These are phyloP conservation scores for Idaea straminata DNA, from an alignment of 2,888 invertebrate species.

Conservation along the genomic window DNA sequence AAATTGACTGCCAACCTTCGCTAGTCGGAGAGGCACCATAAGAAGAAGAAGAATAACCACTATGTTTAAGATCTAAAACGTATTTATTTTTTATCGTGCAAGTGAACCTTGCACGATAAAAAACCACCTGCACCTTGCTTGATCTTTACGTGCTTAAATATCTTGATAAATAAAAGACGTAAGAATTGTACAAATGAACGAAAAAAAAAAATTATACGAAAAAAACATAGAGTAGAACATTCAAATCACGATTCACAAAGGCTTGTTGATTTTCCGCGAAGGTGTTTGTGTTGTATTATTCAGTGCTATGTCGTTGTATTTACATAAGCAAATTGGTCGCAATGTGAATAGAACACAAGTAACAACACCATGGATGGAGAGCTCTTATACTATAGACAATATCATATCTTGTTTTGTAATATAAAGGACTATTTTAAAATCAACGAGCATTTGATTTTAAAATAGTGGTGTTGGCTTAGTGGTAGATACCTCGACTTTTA, in stretches of 20 bases:
- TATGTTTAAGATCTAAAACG: no score
- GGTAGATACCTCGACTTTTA: no score
- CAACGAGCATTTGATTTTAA: no score
- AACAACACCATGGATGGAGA: not conserved
- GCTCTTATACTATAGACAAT: not conserved
- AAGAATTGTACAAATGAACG: slow-evolving; percentile 16
- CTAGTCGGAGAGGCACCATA: no score
- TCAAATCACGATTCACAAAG: slow-evolving; percentile 52
- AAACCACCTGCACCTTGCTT: no score
- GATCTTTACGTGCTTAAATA: no score
- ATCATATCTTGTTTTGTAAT: not conserved
- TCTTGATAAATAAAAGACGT: slow-evolving; percentile 7
- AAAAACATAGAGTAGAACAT: slow-evolving; percentile 37
- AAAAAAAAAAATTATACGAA: slow-evolving; percentile 31
- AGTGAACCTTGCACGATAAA: no score
- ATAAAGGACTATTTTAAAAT: no score
- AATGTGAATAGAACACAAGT: slow-evolving; percentile 22
- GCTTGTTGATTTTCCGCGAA: slow-evolving; percentile 44
- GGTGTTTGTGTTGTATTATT: slow-evolving; percentile 46
- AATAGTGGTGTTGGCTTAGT: no score
- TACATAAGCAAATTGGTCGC: slow-evolving; percentile 51
- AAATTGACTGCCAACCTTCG: no score
- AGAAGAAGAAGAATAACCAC: no score
- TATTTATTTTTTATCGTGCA: no score
- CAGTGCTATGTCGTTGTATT: slow-evolving; percentile 44